These are phyloP conservation scores for Hydractinia echinata DNA, from an alignment of 30 jellyfish, hydroid and myxozoan genomes.

Conservation along the genomic window DNA sequence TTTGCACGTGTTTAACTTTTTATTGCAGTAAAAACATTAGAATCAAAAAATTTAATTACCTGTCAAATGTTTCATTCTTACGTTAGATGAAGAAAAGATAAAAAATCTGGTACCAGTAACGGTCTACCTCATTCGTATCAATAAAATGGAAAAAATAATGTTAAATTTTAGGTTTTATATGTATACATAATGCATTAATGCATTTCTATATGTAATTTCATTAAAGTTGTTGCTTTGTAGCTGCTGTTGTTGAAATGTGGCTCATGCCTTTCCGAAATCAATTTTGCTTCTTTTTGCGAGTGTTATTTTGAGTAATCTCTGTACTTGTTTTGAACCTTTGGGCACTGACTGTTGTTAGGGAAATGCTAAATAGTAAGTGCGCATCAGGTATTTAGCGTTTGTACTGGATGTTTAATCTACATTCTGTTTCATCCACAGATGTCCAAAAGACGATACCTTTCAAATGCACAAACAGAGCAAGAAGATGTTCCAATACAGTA, in stretches of 20 bases:
- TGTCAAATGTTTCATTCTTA: background rate
- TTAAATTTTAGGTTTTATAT: no score
- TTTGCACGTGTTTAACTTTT: background rate
- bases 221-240: no score
- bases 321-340: background rate
- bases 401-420: background rate
- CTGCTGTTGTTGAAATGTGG: no score
- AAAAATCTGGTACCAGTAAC: no score
- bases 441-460: background rate
- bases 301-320: background rate
- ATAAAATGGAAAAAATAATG: no score
- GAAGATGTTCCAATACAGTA: constrained; percentile 2
- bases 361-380: no score
- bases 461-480: background rate
- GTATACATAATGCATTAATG: no score
- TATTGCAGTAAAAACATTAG: background rate
- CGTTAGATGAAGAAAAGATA: no score
- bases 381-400: no score
- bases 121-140: no score
- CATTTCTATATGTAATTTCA: no score
- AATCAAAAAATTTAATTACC: background rate
- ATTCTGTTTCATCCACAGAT: background rate
- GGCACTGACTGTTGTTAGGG: background rate
- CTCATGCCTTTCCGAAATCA: background rate
- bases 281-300: background rate